phyloP scores from a whole-genome alignment of 2,113 vertebrate genomes.

The Gobio gobio region DNA sequence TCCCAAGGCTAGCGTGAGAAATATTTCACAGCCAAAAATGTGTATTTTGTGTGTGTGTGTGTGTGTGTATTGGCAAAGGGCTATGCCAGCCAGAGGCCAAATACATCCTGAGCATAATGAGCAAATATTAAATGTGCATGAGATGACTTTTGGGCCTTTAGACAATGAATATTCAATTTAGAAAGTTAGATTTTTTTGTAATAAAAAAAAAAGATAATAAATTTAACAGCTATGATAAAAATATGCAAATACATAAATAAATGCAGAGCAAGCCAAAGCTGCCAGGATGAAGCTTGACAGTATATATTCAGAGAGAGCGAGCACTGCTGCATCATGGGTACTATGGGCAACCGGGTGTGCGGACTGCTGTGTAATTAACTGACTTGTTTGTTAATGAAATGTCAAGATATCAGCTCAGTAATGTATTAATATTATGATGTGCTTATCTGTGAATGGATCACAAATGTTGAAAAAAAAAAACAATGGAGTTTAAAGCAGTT shows the following conservation, averaged over 20 bases:
- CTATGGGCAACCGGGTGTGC: background rate
- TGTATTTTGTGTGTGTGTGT: background rate
- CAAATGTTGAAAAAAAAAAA: background rate
- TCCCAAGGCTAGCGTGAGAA: background rate
- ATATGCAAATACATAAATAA: background rate
- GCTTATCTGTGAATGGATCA: background rate
- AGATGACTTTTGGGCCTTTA: background rate
- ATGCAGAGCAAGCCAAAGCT: background rate
- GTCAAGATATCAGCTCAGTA: background rate
- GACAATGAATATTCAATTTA: background rate
- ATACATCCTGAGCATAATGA: background rate
- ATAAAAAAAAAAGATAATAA: no score
- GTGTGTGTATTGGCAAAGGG: background rate
- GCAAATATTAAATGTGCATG: background rate
- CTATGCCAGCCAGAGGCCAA: constrained; percentile 2
- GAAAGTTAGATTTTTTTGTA: no score
- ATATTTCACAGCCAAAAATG: constrained; percentile 6
- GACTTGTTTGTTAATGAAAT: background rate
- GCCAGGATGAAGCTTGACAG: background rate
- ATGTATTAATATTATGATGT: background rate
- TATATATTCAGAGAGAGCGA: background rate
- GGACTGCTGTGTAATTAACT: background rate
- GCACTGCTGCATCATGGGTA: background rate
- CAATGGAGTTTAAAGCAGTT: background rate
- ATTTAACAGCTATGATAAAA: no score